These are phyloP conservation scores for Mylabris sibirica DNA, from an alignment of 2,888 invertebrate genomes.

Conservation along the genomic window DNA sequence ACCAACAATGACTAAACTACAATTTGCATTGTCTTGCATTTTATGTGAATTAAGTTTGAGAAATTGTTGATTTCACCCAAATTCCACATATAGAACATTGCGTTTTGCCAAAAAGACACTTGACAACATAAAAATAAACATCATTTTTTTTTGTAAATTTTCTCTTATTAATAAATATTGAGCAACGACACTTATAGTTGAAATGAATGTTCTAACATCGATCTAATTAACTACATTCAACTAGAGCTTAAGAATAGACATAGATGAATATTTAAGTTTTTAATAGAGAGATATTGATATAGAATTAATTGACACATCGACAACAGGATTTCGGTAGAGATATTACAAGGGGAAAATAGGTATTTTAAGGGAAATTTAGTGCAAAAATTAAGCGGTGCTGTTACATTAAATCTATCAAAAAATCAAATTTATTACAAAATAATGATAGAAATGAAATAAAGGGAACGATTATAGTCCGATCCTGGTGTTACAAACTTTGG, in stretches of 20 bases:
- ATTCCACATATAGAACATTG: conserved; percentile 61
- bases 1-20: conserved; percentile 34
- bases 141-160: background rate
- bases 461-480: conserved; percentile 38
- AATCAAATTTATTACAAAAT: background rate
- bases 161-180: conserved; percentile 37
- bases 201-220: conserved; percentile 49
- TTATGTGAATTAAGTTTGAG: conserved; percentile 19
- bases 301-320: conserved; percentile 55
- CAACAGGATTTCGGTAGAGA: conserved; percentile 43
- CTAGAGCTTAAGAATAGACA: conserved; percentile 50
- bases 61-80: conserved; percentile 61
- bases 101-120: conserved; percentile 61
- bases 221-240: conserved; percentile 52
- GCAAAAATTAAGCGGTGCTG: conserved; percentile 37
- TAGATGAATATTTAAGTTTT: conserved; percentile 41
- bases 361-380: conserved; percentile 16
- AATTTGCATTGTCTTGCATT: conserved; percentile 37
- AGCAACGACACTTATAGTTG: conserved; percentile 61
- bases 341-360: background rate
- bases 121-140: conserved; percentile 35
- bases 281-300: conserved; percentile 50
- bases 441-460: conserved; percentile 15
- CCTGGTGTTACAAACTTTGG: conserved; percentile 49
- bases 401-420: conserved; percentile 24